Base-by-base conservation (phyloP, 2,113 vertebrate species). In the Callocephalon fimbriatum region DNA sequence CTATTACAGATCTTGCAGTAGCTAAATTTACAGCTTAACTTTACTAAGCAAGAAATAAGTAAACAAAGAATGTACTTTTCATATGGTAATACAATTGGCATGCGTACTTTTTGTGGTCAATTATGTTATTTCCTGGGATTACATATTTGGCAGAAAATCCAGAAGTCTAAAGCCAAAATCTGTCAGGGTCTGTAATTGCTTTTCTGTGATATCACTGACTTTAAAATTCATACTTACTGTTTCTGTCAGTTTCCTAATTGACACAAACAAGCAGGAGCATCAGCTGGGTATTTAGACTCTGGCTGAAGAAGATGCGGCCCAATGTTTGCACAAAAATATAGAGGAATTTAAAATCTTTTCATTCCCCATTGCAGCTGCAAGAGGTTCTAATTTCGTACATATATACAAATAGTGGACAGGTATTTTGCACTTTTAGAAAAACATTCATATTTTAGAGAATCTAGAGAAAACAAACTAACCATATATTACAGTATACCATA, bases 61-160 rank as follows among this genome's bases (percentile, higher is more conserved):
- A 82, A 88, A 70, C 7, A 86, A 93, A 74, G 7, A 82, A 67
- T 50, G 27, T 15, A 48, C 8, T 95, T 80, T 88, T 68, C 48
- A 58, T 84, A 50, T 71, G 25, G 37, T 88, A 88, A 83, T 85
- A 82, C 29, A 86, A 79, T 37, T 82, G 23, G 18, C 56, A 27
- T 53, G 6, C 56, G 19, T 70, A 86, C 9, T n/a, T 66, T 93
- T 86, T 68, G 56, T 76, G 14, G 45, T 17, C 38, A 95, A 47
- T 91, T 90, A 74, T 85, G 67, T 5, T 62, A 1, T 94, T 96
- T 92, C 50, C 71, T 82, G 25, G 47, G 94, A 92, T 93, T 95
- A 82, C 10, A 47, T 68, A 61, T 67, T 96, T 97, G 94, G 91
- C 94, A 91, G 79, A 71, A 95, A 86, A 26, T 2, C 3, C 25